Conservation (phyloP, 1,140 invertebrate genomes). For the Calephelis virginiensis region DNA sequence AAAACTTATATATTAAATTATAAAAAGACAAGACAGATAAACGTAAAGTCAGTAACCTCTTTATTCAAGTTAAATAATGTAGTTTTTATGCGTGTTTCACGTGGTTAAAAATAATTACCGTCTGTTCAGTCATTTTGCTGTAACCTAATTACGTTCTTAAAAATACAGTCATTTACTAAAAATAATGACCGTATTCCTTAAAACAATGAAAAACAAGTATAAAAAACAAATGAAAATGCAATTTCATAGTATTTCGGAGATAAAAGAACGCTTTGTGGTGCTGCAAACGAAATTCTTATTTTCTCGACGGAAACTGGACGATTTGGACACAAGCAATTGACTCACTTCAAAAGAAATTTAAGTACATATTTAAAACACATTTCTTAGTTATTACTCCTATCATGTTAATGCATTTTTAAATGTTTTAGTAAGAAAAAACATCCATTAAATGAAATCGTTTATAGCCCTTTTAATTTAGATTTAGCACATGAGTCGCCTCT, state of each 20-base stretch:
- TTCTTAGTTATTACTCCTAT: too few relatives aligned
- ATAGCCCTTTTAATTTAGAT: background rate
- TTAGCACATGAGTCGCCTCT: too few relatives aligned
- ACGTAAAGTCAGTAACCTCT: too few relatives aligned
- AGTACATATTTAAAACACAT: slow-evolving; percentile 4
- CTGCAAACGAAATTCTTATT: slow-evolving; percentile 33
- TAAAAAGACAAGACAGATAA: too few relatives aligned
- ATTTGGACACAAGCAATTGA: slow-evolving; percentile 51
- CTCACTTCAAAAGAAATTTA: slow-evolving; percentile 20
- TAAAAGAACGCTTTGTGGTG: slow-evolving; percentile 42
- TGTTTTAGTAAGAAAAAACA: too few relatives aligned
- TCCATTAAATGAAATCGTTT: too few relatives aligned
- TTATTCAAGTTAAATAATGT: too few relatives aligned
- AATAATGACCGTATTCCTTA: slow-evolving; percentile 22
- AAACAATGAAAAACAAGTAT: slow-evolving; percentile 18
- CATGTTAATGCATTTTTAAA: too few relatives aligned
- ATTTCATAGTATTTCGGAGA: slow-evolving; percentile 29
- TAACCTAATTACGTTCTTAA: background rate
- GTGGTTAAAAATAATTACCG: background rate
- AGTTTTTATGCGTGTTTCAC: too few relatives aligned
- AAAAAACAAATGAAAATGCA: slow-evolving; percentile 23
- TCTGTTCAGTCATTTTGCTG: background rate
- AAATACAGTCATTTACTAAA: slow-evolving; percentile 5
- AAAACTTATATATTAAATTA: too few relatives aligned
- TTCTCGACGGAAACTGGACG: slow-evolving; percentile 37